These are phyloP conservation scores for Ptyas mucosa DNA, from an alignment of 2,113 vertebrate genomes.

Conservation along the genomic window DNA sequence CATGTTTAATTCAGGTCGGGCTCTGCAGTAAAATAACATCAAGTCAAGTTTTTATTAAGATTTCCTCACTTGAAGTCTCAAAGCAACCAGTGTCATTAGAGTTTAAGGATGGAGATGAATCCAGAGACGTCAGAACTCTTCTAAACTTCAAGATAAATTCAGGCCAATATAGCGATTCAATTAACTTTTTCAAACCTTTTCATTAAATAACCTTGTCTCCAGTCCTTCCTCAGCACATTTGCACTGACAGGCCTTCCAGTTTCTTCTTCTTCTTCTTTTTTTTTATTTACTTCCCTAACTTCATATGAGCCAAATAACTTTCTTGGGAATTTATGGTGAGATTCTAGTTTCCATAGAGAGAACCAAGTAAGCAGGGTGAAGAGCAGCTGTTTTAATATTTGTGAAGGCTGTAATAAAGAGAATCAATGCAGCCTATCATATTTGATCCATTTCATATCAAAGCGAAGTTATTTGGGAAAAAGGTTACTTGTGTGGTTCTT, in stretches of 20 bases:
- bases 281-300: neutral
- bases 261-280: too few species aligned
- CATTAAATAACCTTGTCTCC: neutral
- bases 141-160: constrained; percentile 2
- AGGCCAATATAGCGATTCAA: neutral
- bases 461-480: neutral
- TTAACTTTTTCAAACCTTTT: neutral
- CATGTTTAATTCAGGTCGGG: constrained; percentile 58
- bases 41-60: constrained; percentile 61
- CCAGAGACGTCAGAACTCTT: constrained; percentile 15
- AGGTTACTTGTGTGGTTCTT: neutral
- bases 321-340: neutral
- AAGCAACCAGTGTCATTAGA: constrained; percentile 51
- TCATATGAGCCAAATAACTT: neutral
- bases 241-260: accelerated
- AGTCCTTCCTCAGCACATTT: accelerated
- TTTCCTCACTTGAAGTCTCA: constrained; percentile 54
- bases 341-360: neutral
- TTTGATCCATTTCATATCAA: neutral
- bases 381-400: neutral
- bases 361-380: neutral
- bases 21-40: constrained; percentile 47
- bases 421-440: neutral
- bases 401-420: neutral
- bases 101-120: constrained; percentile 28